These are phyloP conservation scores for Synanthedon andrenaeformis DNA, from an alignment of 2,888 invertebrate species.

Conservation along the genomic window DNA sequence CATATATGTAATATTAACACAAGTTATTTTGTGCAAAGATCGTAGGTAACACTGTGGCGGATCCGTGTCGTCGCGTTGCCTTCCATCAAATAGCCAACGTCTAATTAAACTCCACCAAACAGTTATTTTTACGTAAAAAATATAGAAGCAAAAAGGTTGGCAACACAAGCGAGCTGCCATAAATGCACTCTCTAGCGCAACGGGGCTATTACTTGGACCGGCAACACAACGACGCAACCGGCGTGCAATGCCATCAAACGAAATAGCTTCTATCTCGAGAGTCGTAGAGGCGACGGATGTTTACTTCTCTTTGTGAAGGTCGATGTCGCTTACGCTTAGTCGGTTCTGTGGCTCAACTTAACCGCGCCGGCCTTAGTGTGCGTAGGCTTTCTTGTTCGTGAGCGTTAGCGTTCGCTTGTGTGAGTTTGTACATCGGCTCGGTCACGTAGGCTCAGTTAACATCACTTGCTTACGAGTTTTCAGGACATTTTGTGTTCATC, in stretches of 20 bases:
- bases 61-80: constrained; percentile 1
- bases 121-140: constrained; percentile 42
- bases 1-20: too few relatives aligned
- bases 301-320: constrained; percentile 62
- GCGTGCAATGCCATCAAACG: constrained; percentile 16
- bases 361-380: constrained; percentile 43
- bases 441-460: constrained; percentile 63
- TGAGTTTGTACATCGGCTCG: constrained; percentile 48
- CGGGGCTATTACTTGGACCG: constrained; percentile 42
- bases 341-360: constrained; percentile 23
- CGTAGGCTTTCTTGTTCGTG: constrained; percentile 26
- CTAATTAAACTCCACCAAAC: constrained; percentile 19
- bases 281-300: constrained; percentile 37
- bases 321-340: constrained; percentile 38
- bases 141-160: constrained; percentile 53
- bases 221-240: constrained; percentile 17
- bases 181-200: constrained; percentile 68
- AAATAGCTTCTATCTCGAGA: constrained; percentile 15
- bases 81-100: constrained; percentile 9
- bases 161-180: constrained; percentile 51
- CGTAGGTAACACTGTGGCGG: too few relatives aligned
- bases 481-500: constrained; percentile 27
- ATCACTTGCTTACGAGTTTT: constrained; percentile 30
- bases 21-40: too few relatives aligned
- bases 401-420: constrained; percentile 25